Evolutionary conservation across 1,140 invertebrate genomes (phyloP).

Genomic region (Procambarus virginalis): DNA sequence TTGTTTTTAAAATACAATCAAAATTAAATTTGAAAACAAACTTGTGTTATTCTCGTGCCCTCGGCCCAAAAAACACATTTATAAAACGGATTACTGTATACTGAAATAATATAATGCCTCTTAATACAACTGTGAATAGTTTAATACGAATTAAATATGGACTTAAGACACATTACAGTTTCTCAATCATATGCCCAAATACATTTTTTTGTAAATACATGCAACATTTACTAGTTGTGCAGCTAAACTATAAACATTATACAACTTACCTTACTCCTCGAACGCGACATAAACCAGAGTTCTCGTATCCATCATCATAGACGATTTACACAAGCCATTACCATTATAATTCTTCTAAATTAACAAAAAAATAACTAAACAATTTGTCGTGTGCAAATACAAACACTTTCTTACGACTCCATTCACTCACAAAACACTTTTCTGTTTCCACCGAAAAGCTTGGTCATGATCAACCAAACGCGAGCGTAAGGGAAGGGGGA

Average conservation of each 20-base stretch:
- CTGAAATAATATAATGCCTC: too few relatives aligned
- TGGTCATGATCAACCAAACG: constrained; percentile 14
- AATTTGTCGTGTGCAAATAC: constrained; percentile 1
- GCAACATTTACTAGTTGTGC: too few relatives aligned
- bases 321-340: constrained; percentile 17
- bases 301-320: constrained; percentile 38
- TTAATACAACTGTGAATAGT: too few relatives aligned
- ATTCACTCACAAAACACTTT: constrained; percentile 51
- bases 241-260: too few relatives aligned
- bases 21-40: too few relatives aligned
- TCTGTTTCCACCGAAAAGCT: constrained; percentile 11
- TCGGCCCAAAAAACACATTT: too few relatives aligned
- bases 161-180: neutral
- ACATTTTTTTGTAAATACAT: too few relatives aligned
- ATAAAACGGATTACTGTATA: too few relatives aligned
- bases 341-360: constrained; percentile 18
- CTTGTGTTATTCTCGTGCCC: too few relatives aligned
- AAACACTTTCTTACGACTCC: constrained; percentile 24
- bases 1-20: too few relatives aligned
- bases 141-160: too few relatives aligned
- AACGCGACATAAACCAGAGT: constrained; percentile 28
- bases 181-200: too few relatives aligned
- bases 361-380: constrained; percentile 25
- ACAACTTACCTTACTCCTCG: constrained; percentile 48
- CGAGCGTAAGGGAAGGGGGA: neutral